Evolutionary conservation across 2,113 vertebrate species (phyloP).

Genomic region (Blennius ocellaris): DNA sequence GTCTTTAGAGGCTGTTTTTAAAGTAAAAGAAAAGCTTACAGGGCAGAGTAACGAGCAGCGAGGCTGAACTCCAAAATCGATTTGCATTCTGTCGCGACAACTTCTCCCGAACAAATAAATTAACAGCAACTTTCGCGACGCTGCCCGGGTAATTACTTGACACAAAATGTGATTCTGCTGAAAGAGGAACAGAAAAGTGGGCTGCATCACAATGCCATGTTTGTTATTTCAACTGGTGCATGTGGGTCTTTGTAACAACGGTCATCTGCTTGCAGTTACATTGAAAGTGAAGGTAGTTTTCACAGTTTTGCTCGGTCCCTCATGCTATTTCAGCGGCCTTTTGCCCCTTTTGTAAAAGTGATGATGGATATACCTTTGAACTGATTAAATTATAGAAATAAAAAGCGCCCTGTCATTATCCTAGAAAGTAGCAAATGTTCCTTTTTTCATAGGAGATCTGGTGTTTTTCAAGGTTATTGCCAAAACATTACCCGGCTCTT

Average conservation of each 20-base stretch:
- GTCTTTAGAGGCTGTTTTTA: constrained; percentile 26
- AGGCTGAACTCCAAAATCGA: constrained; percentile 34
- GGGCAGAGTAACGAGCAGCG: constrained; percentile 32
- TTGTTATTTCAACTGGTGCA: constrained; percentile 55
- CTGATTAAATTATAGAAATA: background rate
- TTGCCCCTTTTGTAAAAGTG: background rate
- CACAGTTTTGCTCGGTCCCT: no score
- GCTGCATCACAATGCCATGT: constrained; percentile 30
- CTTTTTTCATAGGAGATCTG: background rate
- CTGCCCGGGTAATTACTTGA: constrained; percentile 61
- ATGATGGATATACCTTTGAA: constrained; percentile 6
- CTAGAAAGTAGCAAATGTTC: background rate
- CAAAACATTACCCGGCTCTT: constrained; percentile 6
- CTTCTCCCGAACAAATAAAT: constrained; percentile 51
- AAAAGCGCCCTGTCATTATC: background rate
- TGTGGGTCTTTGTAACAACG: constrained; percentile 26
- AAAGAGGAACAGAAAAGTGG: constrained; percentile 49
- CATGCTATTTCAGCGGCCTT: no score
- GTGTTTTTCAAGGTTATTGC: constrained; percentile 31
- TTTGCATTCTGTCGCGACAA: constrained; percentile 49
- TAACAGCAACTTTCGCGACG: constrained; percentile 51
- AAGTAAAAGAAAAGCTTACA: constrained; percentile 18
- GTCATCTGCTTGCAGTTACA: constrained; percentile 35
- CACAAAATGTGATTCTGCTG: constrained; percentile 46
- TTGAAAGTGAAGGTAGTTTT: constrained; percentile 38